These are phyloP conservation scores for Emys orbicularis DNA, from an alignment of 2,797 vertebrate genomes.

Conservation along the genomic window DNA sequence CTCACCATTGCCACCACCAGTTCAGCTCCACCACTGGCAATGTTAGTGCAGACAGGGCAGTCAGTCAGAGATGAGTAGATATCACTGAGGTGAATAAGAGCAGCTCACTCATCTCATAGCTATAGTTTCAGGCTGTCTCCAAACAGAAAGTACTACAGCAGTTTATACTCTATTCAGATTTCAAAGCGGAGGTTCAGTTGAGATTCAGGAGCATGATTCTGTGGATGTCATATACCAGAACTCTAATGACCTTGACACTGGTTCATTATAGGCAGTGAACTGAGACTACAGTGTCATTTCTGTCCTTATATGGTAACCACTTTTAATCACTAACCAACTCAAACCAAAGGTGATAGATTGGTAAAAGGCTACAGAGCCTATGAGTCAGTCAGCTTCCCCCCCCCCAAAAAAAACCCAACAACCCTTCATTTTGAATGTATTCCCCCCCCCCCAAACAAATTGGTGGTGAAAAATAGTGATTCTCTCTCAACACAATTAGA, in stretches of 20 bases:
- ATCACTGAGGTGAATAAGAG: background rate
- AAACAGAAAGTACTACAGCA: background rate
- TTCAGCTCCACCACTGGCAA: background rate
- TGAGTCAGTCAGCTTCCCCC: background rate
- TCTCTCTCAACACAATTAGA: background rate
- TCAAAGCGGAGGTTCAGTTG: background rate
- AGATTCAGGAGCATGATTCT: no score
- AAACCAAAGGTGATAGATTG: background rate
- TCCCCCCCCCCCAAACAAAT: background rate
- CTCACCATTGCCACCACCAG: background rate
- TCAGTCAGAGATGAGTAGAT: background rate
- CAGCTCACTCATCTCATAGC: background rate
- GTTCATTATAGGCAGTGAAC: background rate
- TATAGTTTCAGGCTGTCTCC: background rate
- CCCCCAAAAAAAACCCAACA: no score
- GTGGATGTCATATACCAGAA: background rate
- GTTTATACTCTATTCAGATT: background rate
- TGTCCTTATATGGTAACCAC: background rate
- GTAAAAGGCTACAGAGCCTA: no score
- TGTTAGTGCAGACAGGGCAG: background rate
- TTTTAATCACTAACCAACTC: background rate
- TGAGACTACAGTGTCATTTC: background rate
- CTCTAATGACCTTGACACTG: background rate
- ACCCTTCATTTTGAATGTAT: background rate
- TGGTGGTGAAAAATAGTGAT: background rate